These are phyloP conservation scores for Sander lucioperca DNA, from an alignment of 2,113 vertebrate species.

Conservation along the genomic window DNA sequence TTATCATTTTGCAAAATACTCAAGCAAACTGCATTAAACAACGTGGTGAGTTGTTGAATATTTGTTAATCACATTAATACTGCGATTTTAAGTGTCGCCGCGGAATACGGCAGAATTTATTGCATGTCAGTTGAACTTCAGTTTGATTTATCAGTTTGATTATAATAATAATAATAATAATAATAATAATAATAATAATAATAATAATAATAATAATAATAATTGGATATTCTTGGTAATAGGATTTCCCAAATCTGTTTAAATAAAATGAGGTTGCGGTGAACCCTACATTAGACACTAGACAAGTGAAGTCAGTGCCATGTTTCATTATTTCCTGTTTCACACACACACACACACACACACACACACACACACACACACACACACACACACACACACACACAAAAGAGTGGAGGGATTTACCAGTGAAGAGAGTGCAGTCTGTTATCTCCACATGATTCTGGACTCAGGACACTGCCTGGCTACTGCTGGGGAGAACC, in stretches of 20 bases:
- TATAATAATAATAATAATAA: too few relatives aligned
- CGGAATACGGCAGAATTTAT: neutral
- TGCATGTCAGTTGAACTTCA: neutral
- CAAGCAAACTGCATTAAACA: neutral
- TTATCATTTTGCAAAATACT: neutral
- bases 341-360: neutral
- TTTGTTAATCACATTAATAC: neutral
- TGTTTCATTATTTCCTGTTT: neutral
- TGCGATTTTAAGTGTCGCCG: too few relatives aligned
- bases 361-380: neutral
- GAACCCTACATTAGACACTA: neutral
- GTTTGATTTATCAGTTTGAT: neutral
- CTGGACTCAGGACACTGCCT: neutral
- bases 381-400: conserved; percentile 4
- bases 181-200: too few relatives aligned
- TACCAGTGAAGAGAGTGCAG: neutral
- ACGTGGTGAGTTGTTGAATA: too few relatives aligned
- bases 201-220: too few relatives aligned
- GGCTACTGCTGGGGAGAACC: conserved; percentile 6
- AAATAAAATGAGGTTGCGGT: neutral
- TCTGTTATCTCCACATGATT: conserved; percentile 29
- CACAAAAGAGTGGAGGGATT: neutral
- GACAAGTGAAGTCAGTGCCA: neutral
- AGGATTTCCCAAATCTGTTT: neutral
- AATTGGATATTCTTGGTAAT: neutral